Percentiles rank a stretch among this genome's conserved stretches.
phyloP scores from a whole-genome alignment of 2,113 vertebrate species.

The Dicaeum eximium region DNA sequence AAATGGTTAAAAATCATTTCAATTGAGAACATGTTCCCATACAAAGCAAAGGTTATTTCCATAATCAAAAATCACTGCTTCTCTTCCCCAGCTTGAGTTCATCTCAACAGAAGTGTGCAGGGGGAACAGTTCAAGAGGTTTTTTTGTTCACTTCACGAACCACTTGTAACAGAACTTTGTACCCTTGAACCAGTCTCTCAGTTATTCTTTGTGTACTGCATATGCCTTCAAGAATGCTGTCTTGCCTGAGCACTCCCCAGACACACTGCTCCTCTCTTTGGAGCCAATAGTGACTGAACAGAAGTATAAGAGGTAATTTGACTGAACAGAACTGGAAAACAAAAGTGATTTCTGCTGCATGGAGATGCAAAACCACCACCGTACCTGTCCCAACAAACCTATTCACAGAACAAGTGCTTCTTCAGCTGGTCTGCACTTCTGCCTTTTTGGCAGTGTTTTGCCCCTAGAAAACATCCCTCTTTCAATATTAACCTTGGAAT shows the following conservation, averaged over 20 bases:
- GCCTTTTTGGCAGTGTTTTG: neutral
- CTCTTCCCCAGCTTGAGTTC: neutral
- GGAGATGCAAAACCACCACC: neutral
- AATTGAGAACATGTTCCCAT: neutral
- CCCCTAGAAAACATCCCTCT: neutral
- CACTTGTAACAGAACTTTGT: neutral
- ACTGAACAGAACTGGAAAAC: neutral
- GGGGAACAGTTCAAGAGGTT: neutral
- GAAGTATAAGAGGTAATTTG: neutral
- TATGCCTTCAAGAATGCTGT: neutral
- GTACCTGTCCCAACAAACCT: neutral
- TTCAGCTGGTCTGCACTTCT: neutral
- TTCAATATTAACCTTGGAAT: neutral
- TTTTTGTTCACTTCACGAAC: neutral
- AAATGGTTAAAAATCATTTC: neutral
- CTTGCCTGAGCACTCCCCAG: neutral
- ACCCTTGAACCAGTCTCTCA: neutral
- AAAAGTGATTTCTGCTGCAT: neutral
- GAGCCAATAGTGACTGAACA: neutral
- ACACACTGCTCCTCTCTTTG: neutral
- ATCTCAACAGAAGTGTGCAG: neutral
- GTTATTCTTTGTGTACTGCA: neutral
- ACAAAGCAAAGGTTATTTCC: neutral
- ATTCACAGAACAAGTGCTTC: neutral
- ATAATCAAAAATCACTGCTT: neutral